A percentile compares a stretch with the other conserved stretches of the same genome.
phyloP scores from a whole-genome alignment of 2,888 invertebrate species.

The Parnassius apollo region DNA sequence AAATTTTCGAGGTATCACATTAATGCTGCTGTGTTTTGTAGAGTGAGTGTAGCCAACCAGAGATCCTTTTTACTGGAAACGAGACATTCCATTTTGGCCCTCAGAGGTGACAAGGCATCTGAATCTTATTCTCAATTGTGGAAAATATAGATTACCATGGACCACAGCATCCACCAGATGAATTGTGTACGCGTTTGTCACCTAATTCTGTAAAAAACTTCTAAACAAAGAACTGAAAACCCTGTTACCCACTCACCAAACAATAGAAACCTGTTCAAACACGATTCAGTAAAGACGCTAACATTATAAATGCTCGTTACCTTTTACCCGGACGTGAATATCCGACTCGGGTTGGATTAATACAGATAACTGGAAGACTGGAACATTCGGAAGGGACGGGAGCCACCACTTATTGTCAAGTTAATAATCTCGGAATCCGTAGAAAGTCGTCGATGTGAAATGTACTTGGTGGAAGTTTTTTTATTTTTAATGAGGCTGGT shows the following conservation, averaged over 20 bases:
- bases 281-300: not conserved
- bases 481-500: not conserved
- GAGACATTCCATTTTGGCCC: no score
- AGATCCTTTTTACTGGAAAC: no score
- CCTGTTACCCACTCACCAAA: conserved; percentile 36
- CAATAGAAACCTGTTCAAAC: conserved; percentile 8
- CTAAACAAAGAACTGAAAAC: conserved; percentile 28
- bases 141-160: no score
- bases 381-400: not conserved
- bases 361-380: conserved; percentile 1
- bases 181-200: no score
- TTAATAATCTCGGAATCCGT: not conserved
- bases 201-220: no score
- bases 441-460: not conserved
- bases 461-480: not conserved
- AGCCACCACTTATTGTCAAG: conserved; percentile 1
- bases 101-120: no score
- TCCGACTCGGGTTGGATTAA: conserved; percentile 5
- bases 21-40: no score
- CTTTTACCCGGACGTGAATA: conserved; percentile 3
- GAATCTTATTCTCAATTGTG: no score
- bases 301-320: conserved; percentile 4
- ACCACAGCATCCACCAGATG: no score
- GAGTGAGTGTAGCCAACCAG: no score
- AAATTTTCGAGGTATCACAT: no score